Base-by-base conservation (phyloP, 2,888 invertebrate genomes). In the Eulithis testata region DNA sequence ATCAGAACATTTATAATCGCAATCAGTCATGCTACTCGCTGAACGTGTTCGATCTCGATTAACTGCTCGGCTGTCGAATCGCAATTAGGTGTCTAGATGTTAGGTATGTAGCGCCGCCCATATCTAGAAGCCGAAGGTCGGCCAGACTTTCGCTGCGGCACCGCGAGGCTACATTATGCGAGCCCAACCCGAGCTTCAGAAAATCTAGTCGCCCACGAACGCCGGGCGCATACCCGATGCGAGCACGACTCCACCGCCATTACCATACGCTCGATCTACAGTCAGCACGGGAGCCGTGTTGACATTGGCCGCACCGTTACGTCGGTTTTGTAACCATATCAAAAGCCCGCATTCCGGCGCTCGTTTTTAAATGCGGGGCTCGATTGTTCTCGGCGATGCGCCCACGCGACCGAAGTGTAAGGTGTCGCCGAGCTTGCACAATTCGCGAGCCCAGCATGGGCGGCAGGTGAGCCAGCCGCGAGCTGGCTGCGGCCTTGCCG, bases 51-150 rank as follows among this genome's bases (percentile, higher is more conserved):
- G 71, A 75, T 78, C 76, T 75, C 67, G 67, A 69, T 68, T 66
- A 71, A 69, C 63, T 21, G 63, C 68, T 71, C 70, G 59, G 63
- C 76, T 79, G 75, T 80, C 76, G 78, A 83, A 81, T 83, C 77
- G 76, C 81, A 84, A 86, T 86, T 87, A 86, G 87, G 85, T 85
- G 80, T 83, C 85, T 73, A 83, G 83, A 81, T 78, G 78, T 77
- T 80, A 82, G 81, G 82, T 86, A 85, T 82, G 83, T 83, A 85
- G 81, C 84, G 79, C 83, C 86, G 84, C 80, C 89, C 87, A 88
- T 91, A 91, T 90, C 88, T 84, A 88, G 91, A 77, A 81, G 76
- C 76, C 82, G 92, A 93, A 92, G 92, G 92, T 90, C 92, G 87
- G 80, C 85, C 71, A 91, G 88, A 92, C 91, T 92, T 93, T 93